Evolutionary conservation across 2,797 vertebrate genomes (phyloP).

Genomic region (Chaetophractus vellerosus): DNA sequence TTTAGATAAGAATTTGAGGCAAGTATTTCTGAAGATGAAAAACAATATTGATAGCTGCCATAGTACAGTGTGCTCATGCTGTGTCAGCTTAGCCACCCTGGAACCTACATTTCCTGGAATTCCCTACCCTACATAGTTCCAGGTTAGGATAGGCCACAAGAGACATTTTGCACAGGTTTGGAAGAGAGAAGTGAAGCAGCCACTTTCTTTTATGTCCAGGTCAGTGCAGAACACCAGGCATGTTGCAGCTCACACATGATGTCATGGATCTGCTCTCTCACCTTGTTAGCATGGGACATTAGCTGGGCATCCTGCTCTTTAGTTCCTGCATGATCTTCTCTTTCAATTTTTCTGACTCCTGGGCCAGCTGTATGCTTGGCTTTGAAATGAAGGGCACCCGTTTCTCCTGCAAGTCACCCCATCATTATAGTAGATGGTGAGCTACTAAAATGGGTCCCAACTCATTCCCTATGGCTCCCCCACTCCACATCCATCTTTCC

Average conservation of each 20-base stretch:
- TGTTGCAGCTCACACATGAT: background rate
- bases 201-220: background rate
- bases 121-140: background rate
- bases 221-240: too few species aligned
- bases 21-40: constrained; percentile 1
- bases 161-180: background rate
- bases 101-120: constrained; percentile 38
- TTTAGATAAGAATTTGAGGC: background rate
- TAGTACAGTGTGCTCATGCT: background rate
- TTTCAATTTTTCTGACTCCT: background rate
- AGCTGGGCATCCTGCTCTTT: background rate
- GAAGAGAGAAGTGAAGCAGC: background rate
- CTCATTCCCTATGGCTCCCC: background rate
- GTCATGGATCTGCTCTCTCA: background rate
- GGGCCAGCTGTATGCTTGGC: background rate
- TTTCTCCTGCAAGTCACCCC: background rate
- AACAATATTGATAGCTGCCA: background rate
- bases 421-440: background rate
- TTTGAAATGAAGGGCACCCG: background rate
- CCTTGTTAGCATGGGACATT: background rate
- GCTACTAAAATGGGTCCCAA: background rate
- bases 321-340: background rate
- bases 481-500: background rate
- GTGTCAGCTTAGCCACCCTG: background rate
- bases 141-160: background rate